Evolutionary conservation across 2,888 invertebrate genomes (phyloP), one percentile per base, ranked within the genome.

Genomic region (Cantharis flavilabris): DNA sequence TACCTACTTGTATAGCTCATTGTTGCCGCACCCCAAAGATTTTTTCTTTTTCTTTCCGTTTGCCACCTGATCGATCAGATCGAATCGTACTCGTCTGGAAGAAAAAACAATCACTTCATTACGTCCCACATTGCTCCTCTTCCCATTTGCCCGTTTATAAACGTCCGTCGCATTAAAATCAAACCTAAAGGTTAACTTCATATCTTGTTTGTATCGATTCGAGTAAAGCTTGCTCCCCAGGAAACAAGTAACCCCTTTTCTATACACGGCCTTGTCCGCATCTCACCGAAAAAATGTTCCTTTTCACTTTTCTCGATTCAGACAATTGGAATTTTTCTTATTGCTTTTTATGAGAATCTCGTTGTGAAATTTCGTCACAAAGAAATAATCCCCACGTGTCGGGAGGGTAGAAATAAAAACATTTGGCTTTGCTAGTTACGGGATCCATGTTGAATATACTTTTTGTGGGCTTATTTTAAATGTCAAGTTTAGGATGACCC

Each of bases 1-100:
- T 75, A 23, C 65, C 20, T 10, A 62, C 70, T 74, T 62, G 67
- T 70, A 62, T 65, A 73, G 62, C 62, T 71, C 71, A 73, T 75
- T 67, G 73, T 72, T 77, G 70, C 78, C 78, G 70, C 78, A 72
- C 72, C 75, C 78, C 33, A 71, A 18, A 73, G 72, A 78, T 49
- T 64, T 33, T 63, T 18, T 23, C 14, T 72, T 62, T 71, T 67
- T 67, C 14, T 65, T 67, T 67, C 7, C 11, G 9, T 9, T 23
- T 67, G n/a, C 65, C 65, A 49, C 49, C 49, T 49, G 49, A 49
- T 49, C 49, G 49, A 49, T 49, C 49, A 49, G n/a, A 49, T 49
- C 49, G n/a, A 49, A 49, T 49, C 49, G 13, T 18, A 64, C 16
- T 67, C n/a, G 65, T 26, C 64, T 64, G 18, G 64, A 64, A 64